Base-by-base conservation (phyloP, 1,140 invertebrate genomes). In the Hypothenemus hampei region DNA sequence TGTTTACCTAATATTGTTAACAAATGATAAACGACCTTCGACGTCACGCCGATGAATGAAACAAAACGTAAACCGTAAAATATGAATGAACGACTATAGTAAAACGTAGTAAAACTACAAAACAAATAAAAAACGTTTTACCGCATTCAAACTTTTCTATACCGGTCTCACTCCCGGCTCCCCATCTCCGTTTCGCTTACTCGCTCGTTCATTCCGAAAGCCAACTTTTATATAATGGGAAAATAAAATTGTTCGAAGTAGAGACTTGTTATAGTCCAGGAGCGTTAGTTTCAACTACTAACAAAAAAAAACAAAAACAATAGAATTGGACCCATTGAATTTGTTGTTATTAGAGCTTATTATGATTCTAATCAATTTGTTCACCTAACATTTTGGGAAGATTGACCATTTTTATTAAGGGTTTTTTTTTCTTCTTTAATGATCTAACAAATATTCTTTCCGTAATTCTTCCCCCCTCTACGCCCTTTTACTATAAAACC, bases 101-200 rank as follows among this genome's bases (percentile, higher is more conserved):
- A 65, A 57, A 65, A 62, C 66, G 66, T 68, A 68, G 66, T 68
- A 68, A 68, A 68, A 68, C 66, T 66, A 68, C 66, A 68, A 68
- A 68, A 65, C 64, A 68, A 68, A 68, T 68, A 68, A 68, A 68
- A 68, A 65, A 45, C 60, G 48, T 58, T 62, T 60, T 52, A 64
- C 55, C 57, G 55, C 64, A 60, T 66, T 68, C 61, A 50, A 64
- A 58, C 62, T 68, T 54, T n/a, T 61, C 61, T 66, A 63, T 52
- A 43, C 54, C 22, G n/a, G n/a, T n/a, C n/a, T n/a, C n/a, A n/a
- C n/a, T n/a, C n/a, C n/a, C n/a, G n/a, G n/a, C n/a, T n/a, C n/a
- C n/a, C n/a, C n/a, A n/a, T n/a, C n/a, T n/a, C n/a, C n/a, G n/a
- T n/a, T n/a, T n/a, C n/a, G n/a, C n/a, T n/a, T n/a, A n/a, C n/a